phyloP scores from a whole-genome alignment of 2,888 invertebrate species.

The Unio pictorum region DNA sequence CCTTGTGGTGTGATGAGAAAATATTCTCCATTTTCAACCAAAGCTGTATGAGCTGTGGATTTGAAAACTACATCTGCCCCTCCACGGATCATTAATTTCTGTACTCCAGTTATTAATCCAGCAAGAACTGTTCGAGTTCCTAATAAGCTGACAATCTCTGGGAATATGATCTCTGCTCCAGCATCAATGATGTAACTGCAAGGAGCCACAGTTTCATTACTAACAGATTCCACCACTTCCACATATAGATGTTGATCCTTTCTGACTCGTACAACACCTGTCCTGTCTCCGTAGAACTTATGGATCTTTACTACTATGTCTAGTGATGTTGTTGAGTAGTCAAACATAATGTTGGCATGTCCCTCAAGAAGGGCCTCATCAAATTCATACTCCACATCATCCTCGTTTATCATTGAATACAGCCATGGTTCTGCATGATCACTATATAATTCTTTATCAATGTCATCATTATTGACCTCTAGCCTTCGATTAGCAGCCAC shows the following conservation, averaged over 20 bases:
- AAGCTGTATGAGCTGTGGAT: slow-evolving; percentile 50
- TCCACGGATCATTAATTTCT: slow-evolving; percentile 41
- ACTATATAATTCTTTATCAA: slow-evolving; percentile 46
- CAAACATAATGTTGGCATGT: slow-evolving; percentile 50
- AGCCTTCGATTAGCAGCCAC: slow-evolving; percentile 43
- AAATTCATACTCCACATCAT: slow-evolving; percentile 45
- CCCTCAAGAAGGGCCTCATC: slow-evolving; percentile 50
- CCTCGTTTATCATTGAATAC: slow-evolving; percentile 49
- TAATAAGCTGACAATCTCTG: slow-evolving; percentile 43
- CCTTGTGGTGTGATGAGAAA: slow-evolving; percentile 48
- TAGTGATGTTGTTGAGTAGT: slow-evolving; percentile 34
- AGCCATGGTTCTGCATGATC: slow-evolving; percentile 55
- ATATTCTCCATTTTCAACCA: slow-evolving; percentile 49
- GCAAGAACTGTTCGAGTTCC: slow-evolving; percentile 52
- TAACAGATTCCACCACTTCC: slow-evolving; percentile 51
- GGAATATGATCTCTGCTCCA: slow-evolving; percentile 46
- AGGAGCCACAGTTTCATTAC: slow-evolving; percentile 52
- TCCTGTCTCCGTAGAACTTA: slow-evolving; percentile 51
- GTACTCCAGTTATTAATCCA: slow-evolving; percentile 50
- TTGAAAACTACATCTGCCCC: slow-evolving; percentile 49
- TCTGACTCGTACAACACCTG: slow-evolving; percentile 50
- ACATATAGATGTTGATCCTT: slow-evolving; percentile 49
- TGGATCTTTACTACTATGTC: slow-evolving; percentile 42
- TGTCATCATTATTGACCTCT: slow-evolving; percentile 50
- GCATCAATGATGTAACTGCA: slow-evolving; percentile 53